These are phyloP conservation scores for Vulpes ferrilata DNA, from an alignment of 2,113 vertebrate species.

Conservation along the genomic window DNA sequence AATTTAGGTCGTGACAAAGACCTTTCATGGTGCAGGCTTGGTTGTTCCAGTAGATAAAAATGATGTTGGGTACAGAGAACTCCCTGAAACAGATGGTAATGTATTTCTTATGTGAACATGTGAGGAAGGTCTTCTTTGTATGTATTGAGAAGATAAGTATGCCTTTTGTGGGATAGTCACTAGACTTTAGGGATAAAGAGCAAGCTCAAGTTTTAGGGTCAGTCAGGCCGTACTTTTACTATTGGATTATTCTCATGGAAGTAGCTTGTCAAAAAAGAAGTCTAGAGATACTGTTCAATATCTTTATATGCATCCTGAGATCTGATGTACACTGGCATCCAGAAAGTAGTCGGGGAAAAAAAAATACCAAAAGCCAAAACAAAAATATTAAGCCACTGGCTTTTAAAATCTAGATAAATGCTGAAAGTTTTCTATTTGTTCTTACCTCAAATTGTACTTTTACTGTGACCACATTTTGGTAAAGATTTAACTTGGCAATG, in stretches of 20 bases:
- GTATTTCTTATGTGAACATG: background rate
- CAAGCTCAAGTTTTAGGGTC: background rate
- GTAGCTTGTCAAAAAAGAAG: background rate
- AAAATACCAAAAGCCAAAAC: background rate
- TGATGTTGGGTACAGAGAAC: conserved; percentile 97
- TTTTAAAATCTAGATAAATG: background rate
- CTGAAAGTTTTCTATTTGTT: background rate
- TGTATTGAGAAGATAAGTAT: too few species aligned
- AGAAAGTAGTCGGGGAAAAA: background rate
- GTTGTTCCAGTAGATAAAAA: conserved; percentile 98
- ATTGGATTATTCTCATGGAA: background rate
- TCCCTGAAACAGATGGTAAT: conserved; percentile 96
- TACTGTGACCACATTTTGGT: background rate
- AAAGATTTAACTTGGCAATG: background rate
- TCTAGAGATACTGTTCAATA: background rate
- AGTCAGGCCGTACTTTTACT: background rate
- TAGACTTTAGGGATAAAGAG: background rate
- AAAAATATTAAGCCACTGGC: background rate
- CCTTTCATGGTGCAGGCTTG: conserved; percentile 96
- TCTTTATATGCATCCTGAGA: background rate
- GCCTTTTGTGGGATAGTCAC: background rate
- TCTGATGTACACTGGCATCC: background rate
- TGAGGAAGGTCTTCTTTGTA: background rate
- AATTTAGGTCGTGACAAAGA: conserved; percentile 95
- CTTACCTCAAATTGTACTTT: background rate